phyloP scores from a whole-genome alignment of 2,888 invertebrate genomes.

The Lingula anatina region DNA sequence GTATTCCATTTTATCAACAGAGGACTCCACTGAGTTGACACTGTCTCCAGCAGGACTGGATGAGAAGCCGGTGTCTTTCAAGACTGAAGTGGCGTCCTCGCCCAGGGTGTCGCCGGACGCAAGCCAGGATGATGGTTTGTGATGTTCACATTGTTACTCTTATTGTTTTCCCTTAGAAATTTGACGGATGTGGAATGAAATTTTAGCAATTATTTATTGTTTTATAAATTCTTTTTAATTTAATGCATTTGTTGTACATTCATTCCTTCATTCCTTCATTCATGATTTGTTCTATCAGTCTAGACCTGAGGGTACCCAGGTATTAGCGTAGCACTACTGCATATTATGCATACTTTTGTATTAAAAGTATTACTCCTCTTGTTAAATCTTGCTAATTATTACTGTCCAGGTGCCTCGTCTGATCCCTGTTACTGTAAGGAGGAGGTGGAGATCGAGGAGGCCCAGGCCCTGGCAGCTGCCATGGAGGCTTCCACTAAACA shows the following conservation, averaged over 20 bases:
- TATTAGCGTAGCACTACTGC: no score
- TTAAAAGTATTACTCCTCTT: not conserved
- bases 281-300: not conserved
- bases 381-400: constrained; percentile 4
- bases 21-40: constrained; percentile 17
- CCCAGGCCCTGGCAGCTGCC: constrained; percentile 43
- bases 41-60: constrained; percentile 16
- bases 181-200: no score
- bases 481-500: constrained; percentile 40
- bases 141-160: no score
- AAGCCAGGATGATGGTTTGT: no score
- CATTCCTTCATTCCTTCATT: no score
- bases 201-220: no score
- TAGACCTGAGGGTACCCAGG: not conserved
- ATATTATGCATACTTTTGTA: no score
- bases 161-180: no score
- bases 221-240: no score
- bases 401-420: no score
- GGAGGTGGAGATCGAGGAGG: constrained; percentile 49
- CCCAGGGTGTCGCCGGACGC: constrained; percentile 34
- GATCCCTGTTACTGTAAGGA: constrained; percentile 41
- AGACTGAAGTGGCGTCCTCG: constrained; percentile 45
- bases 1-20: constrained; percentile 11
- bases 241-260: no score
- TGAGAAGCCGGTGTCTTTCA: constrained; percentile 43